Percentiles rank a stretch among this genome's conserved stretches.
Conservation (phyloP, 2,888 invertebrate genomes). For the Erynnis tages region DNA sequence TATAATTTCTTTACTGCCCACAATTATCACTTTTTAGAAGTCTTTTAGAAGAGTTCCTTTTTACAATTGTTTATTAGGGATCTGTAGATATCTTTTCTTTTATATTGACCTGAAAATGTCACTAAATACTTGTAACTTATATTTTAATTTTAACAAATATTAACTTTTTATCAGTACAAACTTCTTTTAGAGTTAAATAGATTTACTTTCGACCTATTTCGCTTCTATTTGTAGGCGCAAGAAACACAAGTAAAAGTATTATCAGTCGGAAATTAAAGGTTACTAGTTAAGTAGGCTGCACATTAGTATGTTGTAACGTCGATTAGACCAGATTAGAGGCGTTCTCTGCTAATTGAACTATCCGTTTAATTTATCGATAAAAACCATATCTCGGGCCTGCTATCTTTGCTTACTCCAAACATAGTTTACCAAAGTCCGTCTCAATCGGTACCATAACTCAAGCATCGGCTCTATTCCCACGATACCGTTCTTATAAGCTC, state of each 20-base stretch:
- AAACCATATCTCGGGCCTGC: conserved; percentile 19
- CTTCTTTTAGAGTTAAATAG: no score
- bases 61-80: no score
- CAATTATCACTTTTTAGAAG: no score
- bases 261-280: conserved; percentile 12
- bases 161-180: no score
- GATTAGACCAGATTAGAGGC: conserved; percentile 22
- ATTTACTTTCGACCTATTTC: no score
- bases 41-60: no score
- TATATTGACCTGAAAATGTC: no score
- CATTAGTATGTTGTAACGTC: conserved; percentile 22
- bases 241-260: conserved; percentile 12
- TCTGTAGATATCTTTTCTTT: no score
- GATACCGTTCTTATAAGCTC: conserved; percentile 75
- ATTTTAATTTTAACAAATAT: no score
- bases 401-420: conserved; percentile 25
- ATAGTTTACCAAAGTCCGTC: conserved; percentile 44
- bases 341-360: conserved; percentile 27
- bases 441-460: conserved; percentile 60
- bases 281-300: conserved; percentile 12
- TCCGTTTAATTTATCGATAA: conserved; percentile 27
- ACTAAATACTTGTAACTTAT: no score
- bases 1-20: no score
- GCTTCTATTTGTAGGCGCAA: not conserved
- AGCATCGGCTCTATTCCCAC: conserved; percentile 72